Conservation (phyloP, 2,888 invertebrate species). For the Lasioglossum calceatum region DNA sequence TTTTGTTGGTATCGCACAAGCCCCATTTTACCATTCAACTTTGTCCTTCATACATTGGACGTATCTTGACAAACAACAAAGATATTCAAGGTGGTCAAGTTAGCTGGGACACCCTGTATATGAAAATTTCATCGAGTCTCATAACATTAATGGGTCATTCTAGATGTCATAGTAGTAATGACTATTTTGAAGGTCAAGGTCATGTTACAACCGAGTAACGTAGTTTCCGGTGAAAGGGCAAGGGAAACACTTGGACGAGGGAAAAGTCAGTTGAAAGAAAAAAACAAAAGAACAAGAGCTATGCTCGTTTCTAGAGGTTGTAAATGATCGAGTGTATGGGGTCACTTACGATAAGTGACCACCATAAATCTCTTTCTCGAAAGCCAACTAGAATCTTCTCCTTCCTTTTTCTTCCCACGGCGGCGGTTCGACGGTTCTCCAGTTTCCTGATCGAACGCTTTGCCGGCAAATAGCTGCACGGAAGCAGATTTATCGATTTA, state of each 20-base stretch:
- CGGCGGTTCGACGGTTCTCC: constrained; percentile 32
- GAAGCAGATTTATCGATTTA: constrained; percentile 69
- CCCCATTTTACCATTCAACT: too few species aligned
- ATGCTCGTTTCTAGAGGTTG: constrained; percentile 43
- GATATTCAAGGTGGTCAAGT: too few species aligned
- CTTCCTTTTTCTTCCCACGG: constrained; percentile 36
- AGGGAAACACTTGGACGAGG: constrained; percentile 20
- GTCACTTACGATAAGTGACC: constrained; percentile 64
- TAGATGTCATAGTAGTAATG: too few species aligned
- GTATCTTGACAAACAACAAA: too few species aligned
- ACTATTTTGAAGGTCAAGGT: constrained; percentile 18
- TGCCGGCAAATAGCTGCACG: constrained; percentile 65
- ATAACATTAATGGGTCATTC: too few species aligned
- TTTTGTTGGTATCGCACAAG: too few species aligned
- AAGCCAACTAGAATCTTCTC: constrained; percentile 49
- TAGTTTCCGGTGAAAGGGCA: constrained; percentile 13
- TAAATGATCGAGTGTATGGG: constrained; percentile 56
- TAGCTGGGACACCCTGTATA: too few species aligned
- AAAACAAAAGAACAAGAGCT: constrained; percentile 7
- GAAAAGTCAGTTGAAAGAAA: neutral
- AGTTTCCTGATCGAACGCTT: constrained; percentile 65
- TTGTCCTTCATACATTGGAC: too few species aligned
- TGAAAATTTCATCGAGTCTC: too few species aligned
- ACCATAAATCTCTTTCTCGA: constrained; percentile 64
- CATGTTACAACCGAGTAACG: constrained; percentile 23